These are phyloP conservation scores for Calosoma granatense DNA, from an alignment of 1,140 invertebrate genomes.

Conservation along the genomic window DNA sequence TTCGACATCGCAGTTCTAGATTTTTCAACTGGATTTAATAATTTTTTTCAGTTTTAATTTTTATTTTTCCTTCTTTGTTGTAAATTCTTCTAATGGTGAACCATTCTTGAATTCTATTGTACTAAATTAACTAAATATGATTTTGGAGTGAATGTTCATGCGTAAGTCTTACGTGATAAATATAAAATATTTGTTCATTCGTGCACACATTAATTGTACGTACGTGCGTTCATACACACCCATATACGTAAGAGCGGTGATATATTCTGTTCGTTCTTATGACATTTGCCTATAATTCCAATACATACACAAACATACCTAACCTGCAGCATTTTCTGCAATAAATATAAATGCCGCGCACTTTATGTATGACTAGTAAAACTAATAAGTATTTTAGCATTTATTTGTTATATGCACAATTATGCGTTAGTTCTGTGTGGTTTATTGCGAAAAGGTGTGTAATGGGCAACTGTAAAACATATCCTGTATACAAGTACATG, in stretches of 20 bases:
- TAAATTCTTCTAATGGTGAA: no score
- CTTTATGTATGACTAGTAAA: background rate
- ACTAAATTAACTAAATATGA: no score
- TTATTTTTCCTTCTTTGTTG: no score
- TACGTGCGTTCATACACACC: no score
- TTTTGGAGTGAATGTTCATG: no score
- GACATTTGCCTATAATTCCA: background rate
- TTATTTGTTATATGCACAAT: constrained; percentile 7
- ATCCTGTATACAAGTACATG: background rate
- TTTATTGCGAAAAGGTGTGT: constrained; percentile 7
- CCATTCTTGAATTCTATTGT: no score
- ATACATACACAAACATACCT: background rate
- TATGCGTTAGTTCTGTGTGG: background rate
- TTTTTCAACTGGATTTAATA: no score
- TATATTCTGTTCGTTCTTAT: background rate
- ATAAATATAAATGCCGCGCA: background rate
- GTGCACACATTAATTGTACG: no score
- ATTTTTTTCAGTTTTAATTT: no score
- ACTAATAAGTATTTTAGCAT: constrained; percentile 8
- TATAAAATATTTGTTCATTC: no score
- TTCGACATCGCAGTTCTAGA: no score
- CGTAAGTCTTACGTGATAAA: no score
- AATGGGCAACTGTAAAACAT: background rate
- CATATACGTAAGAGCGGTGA: background rate
- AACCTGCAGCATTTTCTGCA: background rate